phyloP scores from a whole-genome alignment of 2,888 invertebrate species.

The Eurytoma californica region DNA sequence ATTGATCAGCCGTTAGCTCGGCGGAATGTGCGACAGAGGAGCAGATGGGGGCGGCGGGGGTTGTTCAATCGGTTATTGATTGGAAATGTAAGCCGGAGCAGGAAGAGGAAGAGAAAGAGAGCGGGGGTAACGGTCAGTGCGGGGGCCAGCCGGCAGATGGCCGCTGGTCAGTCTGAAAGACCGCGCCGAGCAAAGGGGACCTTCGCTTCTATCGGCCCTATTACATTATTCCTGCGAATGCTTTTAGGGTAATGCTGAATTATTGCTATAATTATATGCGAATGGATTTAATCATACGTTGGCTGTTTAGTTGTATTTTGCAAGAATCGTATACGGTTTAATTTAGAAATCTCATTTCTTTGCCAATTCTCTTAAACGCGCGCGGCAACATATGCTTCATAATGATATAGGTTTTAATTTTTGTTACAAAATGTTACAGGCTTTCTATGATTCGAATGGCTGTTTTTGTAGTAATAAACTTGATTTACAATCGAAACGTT shows the following conservation, averaged over 20 bases:
- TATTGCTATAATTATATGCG: neutral
- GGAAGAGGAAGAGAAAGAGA: constrained; percentile 48
- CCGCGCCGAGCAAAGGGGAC: constrained; percentile 10
- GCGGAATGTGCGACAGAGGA: constrained; percentile 53
- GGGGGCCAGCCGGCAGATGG: constrained; percentile 71
- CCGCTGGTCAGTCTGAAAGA: constrained; percentile 65
- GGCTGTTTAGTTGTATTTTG: no score
- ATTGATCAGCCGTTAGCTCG: constrained; percentile 54
- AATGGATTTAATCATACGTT: neutral
- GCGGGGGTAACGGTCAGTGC: constrained; percentile 63
- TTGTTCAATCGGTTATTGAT: constrained; percentile 74
- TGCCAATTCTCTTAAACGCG: neutral
- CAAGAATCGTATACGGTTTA: neutral
- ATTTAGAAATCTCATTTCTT: neutral
- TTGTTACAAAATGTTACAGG: no score
- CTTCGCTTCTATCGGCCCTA: constrained; percentile 34
- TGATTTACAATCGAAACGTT: no score
- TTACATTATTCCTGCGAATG: constrained; percentile 24
- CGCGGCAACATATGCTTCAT: no score
- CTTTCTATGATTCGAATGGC: no score
- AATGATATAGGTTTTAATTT: no score
- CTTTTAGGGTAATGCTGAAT: constrained; percentile 4
- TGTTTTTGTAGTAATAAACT: no score
- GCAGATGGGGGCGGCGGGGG: constrained; percentile 63
- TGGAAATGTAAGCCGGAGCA: constrained; percentile 69